These are phyloP conservation scores for Drosophila emarginata DNA, from an alignment of 2,888 invertebrate species.

Conservation along the genomic window DNA sequence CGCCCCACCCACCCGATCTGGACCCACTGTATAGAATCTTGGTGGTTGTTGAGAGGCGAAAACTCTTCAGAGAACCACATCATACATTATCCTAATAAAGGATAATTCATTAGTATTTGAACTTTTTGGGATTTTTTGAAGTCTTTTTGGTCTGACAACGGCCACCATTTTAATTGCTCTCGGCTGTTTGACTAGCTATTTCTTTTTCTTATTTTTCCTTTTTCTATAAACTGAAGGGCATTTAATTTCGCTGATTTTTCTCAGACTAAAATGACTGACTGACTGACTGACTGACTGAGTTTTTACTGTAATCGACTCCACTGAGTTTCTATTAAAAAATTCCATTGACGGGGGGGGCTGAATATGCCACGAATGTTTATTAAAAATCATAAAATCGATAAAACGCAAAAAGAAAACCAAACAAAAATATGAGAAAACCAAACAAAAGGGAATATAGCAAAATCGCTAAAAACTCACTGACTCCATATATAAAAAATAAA, in stretches of 20 bases:
- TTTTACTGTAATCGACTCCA: constrained; percentile 7
- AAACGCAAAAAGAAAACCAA: constrained; percentile 39
- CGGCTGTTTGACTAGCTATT: constrained; percentile 10
- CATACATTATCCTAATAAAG: constrained; percentile 82
- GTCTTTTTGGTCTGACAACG: constrained; percentile 57
- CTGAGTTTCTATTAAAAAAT: constrained; percentile 62
- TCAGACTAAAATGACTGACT: constrained; percentile 22
- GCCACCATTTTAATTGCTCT: constrained; percentile 68
- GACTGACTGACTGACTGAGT: constrained; percentile 27
- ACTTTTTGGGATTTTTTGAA: constrained; percentile 80
- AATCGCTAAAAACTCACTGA: not conserved
- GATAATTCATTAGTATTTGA: constrained; percentile 81
- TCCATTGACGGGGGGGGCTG: constrained; percentile 39
- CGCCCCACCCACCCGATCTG: not conserved
- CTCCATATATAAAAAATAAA: not conserved
- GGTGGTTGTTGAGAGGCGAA: constrained; percentile 40
- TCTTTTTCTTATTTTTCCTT: not conserved
- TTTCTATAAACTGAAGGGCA: constrained; percentile 32
- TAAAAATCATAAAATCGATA: constrained; percentile 75
- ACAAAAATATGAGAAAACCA: constrained; percentile 1
- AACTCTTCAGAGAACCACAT: constrained; percentile 79
- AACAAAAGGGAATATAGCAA: not conserved
- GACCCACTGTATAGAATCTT: constrained; percentile 4
- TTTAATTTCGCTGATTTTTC: constrained; percentile 66
- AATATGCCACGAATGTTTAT: constrained; percentile 76